Evolutionary conservation across 2,113 vertebrate genomes (phyloP).

Genomic region (Pseudois nayaur): DNA sequence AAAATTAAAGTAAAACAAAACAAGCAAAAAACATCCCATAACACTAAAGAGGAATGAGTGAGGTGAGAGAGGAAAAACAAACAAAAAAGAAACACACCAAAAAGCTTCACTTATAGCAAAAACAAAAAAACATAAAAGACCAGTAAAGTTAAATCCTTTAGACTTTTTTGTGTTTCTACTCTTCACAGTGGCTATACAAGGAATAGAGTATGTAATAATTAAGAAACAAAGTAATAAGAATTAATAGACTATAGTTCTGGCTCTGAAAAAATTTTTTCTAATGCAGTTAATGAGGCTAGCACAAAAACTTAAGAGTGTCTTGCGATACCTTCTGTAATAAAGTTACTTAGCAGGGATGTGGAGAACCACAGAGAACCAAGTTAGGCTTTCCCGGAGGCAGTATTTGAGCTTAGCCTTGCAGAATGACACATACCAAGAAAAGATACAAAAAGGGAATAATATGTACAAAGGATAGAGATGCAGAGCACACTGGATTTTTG

Average conservation of each 20-base stretch:
- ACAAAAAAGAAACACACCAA: background rate
- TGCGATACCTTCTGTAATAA: background rate
- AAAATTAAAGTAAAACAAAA: background rate
- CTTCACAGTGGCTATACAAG: background rate
- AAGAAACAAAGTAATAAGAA: background rate
- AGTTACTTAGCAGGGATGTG: accelerated
- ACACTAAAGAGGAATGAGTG: background rate
- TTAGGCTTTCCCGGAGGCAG: background rate
- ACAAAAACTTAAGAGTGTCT: background rate
- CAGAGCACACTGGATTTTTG: background rate
- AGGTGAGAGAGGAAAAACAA: background rate
- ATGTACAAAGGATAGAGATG: background rate
- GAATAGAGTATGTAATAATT: background rate
- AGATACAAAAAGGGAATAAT: background rate
- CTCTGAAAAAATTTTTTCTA: background rate
- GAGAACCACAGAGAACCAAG: background rate
- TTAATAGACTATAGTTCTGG: background rate
- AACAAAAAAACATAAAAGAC: background rate
- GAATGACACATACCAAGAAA: background rate
- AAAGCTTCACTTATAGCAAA: background rate
- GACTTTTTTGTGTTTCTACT: background rate
- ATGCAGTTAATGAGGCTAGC: background rate
- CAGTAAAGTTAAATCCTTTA: background rate
- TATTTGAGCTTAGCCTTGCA: background rate
- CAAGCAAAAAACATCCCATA: background rate